Percentiles rank a stretch among this genome's conserved stretches.
Evolutionary conservation across 1,140 invertebrate genomes (phyloP).

Genomic region (Sarcophaga bullata): DNA sequence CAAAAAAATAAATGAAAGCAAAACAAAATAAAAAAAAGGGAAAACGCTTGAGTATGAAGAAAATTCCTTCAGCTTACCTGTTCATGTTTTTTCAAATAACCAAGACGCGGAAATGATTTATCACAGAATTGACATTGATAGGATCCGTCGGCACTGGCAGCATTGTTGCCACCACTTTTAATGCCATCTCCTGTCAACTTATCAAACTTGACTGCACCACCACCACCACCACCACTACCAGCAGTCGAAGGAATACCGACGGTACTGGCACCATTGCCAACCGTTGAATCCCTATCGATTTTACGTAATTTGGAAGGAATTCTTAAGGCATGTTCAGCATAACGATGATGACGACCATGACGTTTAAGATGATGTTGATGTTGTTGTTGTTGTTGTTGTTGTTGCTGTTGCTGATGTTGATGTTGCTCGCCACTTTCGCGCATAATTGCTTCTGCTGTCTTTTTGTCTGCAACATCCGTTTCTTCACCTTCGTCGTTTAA

Average conservation of each 20-base stretch:
- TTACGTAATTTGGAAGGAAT: conserved; percentile 62
- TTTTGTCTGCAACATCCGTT: conserved; percentile 11
- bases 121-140: conserved; percentile 93
- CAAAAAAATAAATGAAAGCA: background rate
- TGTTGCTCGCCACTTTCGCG: conserved; percentile 47
- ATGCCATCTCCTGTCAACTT: conserved; percentile 65
- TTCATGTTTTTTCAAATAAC: conserved; percentile 91
- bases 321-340: conserved; percentile 55
- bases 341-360: conserved; percentile 60
- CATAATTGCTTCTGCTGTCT: conserved; percentile 21
- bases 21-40: background rate
- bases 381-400: conserved; percentile 60
- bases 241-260: conserved; percentile 30
- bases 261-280: conserved; percentile 45
- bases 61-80: conserved; percentile 74
- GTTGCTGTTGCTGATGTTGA: conserved; percentile 49
- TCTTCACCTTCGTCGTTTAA: conserved; percentile 16
- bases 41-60: background rate
- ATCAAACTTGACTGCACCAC: conserved; percentile 57
- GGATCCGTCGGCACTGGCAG: conserved; percentile 67
- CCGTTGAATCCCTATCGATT: conserved; percentile 59
- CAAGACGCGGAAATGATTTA: conserved; percentile 86
- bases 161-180: conserved; percentile 52
- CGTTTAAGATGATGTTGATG: conserved; percentile 55
- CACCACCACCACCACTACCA: conserved; percentile 30